Evolutionary conservation across 2,797 vertebrate species (phyloP).

Genomic region (Ctenopoma multispine): DNA sequence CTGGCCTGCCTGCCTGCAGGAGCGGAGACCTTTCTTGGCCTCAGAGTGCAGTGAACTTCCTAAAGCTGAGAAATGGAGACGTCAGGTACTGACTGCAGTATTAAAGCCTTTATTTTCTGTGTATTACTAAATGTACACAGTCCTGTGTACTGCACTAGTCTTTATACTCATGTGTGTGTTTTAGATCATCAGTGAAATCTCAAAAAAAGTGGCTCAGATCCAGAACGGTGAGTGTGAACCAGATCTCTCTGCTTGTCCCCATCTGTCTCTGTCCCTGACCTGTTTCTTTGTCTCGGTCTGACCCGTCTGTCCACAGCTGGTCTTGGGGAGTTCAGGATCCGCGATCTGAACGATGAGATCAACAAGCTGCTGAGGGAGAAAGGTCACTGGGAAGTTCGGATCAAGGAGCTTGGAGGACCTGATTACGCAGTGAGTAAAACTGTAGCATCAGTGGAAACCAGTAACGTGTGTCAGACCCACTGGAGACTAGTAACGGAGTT

Average conservation of each 20-base stretch:
- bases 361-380: constrained; percentile 97
- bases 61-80: constrained; percentile 97
- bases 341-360: constrained; percentile 97
- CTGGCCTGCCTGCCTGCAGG: constrained; percentile 76
- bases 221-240: constrained; percentile 91
- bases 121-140: too few relatives aligned
- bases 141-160: neutral
- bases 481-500: too few relatives aligned
- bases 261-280: neutral
- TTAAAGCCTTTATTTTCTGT: neutral
- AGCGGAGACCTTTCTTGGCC: constrained; percentile 93
- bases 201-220: constrained; percentile 98
- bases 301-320: constrained; percentile 84
- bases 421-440: constrained; percentile 84
- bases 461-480: neutral
- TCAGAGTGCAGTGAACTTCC: constrained; percentile 95
- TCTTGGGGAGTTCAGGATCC: constrained; percentile 96
- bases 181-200: constrained; percentile 98
- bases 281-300: neutral
- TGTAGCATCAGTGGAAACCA: too few relatives aligned
- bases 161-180: constrained; percentile 25
- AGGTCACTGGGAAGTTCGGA: constrained; percentile 95
- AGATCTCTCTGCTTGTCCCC: neutral
- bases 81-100: constrained; percentile 84
- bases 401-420: constrained; percentile 95